phyloP scores from a whole-genome alignment of 1,140 invertebrate species.

The Macrosteles quadrilineatus region DNA sequence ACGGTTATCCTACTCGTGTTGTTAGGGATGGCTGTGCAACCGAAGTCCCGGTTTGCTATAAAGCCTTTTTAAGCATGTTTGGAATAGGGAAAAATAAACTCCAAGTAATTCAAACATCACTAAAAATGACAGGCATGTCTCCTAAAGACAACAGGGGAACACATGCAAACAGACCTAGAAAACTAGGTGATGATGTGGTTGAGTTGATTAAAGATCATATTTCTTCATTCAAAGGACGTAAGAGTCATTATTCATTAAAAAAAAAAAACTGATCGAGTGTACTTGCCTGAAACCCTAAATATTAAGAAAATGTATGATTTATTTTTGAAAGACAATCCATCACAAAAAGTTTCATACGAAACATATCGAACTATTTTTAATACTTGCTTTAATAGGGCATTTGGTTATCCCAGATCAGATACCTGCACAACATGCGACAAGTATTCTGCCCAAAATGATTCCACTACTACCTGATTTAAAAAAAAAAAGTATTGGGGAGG shows the following conservation, averaged over 20 bases:
- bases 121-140: too few relatives aligned
- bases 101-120: too few relatives aligned
- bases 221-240: not conserved
- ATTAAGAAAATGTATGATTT: slow-evolving; percentile 22
- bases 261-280: slow-evolving; percentile 23
- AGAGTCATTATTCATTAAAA: not conserved
- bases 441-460: not conserved
- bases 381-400: slow-evolving; percentile 30
- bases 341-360: slow-evolving; percentile 23
- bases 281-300: slow-evolving; percentile 23
- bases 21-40: too few relatives aligned
- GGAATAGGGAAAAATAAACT: too few relatives aligned
- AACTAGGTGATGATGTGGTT: too few relatives aligned
- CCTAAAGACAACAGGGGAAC: too few relatives aligned
- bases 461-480: not conserved
- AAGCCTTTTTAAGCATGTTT: too few relatives aligned
- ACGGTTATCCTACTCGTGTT: too few relatives aligned
- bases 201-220: too few relatives aligned
- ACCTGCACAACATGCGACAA: slow-evolving; percentile 30
- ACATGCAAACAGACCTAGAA: too few relatives aligned
- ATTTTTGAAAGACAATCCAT: slow-evolving; percentile 41
- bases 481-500: slow-evolving; percentile 15
- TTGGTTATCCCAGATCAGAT: slow-evolving; percentile 32
- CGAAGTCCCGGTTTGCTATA: too few relatives aligned
- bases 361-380: slow-evolving; percentile 32